These are phyloP conservation scores for Carabus problematicus DNA, from an alignment of 2,888 invertebrate genomes.

Conservation along the genomic window DNA sequence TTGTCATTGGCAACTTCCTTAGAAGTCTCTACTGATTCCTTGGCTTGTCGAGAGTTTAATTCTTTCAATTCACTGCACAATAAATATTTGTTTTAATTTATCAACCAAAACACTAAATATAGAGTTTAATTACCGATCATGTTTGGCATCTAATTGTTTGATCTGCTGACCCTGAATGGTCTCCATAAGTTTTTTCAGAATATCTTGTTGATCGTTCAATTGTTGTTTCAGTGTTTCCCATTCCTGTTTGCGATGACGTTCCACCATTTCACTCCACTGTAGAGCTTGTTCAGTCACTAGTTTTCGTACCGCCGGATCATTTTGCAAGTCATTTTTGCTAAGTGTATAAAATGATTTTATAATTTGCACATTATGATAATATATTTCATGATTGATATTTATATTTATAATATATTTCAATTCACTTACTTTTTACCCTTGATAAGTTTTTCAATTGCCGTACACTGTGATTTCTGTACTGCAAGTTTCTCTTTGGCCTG, in stretches of 20 bases:
- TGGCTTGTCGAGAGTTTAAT: constrained; percentile 92
- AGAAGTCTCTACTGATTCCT: constrained; percentile 95
- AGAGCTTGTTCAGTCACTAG: constrained; percentile 91
- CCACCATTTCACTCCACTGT: constrained; percentile 93
- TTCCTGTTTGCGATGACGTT: constrained; percentile 81
- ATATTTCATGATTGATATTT: no score
- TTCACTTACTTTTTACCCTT: constrained; percentile 88
- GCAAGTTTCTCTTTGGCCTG: constrained; percentile 91
- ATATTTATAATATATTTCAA: constrained; percentile 22
- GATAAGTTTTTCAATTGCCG: constrained; percentile 90
- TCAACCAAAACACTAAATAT: neutral
- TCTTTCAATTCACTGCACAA: constrained; percentile 87
- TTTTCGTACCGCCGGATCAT: constrained; percentile 78
- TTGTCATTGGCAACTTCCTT: constrained; percentile 96
- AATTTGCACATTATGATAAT: neutral
- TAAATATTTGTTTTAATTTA: constrained; percentile 19
- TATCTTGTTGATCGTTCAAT: constrained; percentile 82
- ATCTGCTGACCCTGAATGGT: constrained; percentile 82
- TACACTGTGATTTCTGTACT: constrained; percentile 91
- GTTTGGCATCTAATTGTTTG: constrained; percentile 88
- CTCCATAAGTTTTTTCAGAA: constrained; percentile 77
- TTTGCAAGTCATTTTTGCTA: constrained; percentile 82
- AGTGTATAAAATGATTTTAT: constrained; percentile 44
- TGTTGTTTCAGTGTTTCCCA: constrained; percentile 82
- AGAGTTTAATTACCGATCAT: constrained; percentile 70